Conservation (phyloP, 2,113 vertebrate genomes). For the Athene cunicularia region DNA sequence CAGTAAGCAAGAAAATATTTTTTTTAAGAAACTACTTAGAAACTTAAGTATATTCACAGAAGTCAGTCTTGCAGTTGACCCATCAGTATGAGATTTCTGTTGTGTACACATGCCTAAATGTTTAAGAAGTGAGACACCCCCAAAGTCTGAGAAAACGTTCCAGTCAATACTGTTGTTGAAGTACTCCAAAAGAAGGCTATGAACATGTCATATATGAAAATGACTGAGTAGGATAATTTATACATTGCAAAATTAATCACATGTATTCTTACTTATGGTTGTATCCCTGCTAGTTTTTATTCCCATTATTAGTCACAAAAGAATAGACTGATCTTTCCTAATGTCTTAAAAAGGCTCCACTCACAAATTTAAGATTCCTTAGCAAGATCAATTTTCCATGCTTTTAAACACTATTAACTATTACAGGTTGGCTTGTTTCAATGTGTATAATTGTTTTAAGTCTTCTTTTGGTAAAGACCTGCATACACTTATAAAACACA, state of each 20-base stretch:
- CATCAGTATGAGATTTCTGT: background rate
- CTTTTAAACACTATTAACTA: background rate
- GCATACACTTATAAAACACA: background rate
- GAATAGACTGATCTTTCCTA: background rate
- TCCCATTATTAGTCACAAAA: background rate
- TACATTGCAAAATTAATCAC: background rate
- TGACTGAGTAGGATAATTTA: background rate
- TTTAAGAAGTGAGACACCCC: background rate
- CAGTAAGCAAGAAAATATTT: background rate
- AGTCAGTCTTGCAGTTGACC: background rate
- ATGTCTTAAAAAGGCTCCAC: background rate
- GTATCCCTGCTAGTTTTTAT: background rate
- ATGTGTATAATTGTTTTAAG: background rate
- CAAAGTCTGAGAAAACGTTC: background rate
- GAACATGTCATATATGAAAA: background rate
- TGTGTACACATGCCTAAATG: background rate
- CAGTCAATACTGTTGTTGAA: background rate
- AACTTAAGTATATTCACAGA: background rate
- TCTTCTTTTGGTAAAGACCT: background rate
- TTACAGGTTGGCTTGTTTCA: background rate
- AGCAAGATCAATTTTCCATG: background rate
- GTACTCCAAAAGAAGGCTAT: background rate
- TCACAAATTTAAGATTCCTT: background rate
- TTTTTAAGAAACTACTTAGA: background rate
- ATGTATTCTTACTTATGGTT: background rate